A percentile compares a stretch with the other conserved stretches of the same genome.
Evolutionary conservation across 64 coral and sea anemone species (phyloP).

Genomic region (Cladopsammia gracilis): DNA sequence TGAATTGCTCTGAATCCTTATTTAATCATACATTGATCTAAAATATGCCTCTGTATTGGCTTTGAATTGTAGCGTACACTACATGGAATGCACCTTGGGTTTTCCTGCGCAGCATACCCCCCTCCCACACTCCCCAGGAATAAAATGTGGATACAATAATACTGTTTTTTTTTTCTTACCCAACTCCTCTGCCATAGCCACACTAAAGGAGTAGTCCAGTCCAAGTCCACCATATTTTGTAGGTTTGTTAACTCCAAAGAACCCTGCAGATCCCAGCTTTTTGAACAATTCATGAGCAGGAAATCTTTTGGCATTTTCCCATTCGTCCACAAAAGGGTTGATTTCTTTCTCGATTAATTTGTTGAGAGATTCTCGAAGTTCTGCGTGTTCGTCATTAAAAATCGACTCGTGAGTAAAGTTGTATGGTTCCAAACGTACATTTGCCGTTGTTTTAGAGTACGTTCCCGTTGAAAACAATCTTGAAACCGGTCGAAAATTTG

Average conservation of each 20-base stretch:
- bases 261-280: slow-evolving; percentile 68
- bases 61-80: too few species aligned
- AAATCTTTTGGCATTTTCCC: slow-evolving; percentile 72
- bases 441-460: background rate
- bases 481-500: slow-evolving; percentile 12
- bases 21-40: too few species aligned
- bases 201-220: slow-evolving; percentile 74
- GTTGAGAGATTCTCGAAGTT: slow-evolving; percentile 54
- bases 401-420: slow-evolving; percentile 61
- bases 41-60: too few species aligned
- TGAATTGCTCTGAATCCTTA: too few species aligned
- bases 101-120: background rate
- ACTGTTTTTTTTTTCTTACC: slow-evolving; percentile 5
- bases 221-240: slow-evolving; percentile 65
- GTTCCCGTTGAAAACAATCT: slow-evolving; percentile 35
- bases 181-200: slow-evolving; percentile 72
- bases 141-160: background rate
- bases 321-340: slow-evolving; percentile 83
- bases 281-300: slow-evolving; percentile 81
- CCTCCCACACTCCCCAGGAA: background rate
- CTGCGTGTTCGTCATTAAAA: slow-evolving; percentile 62
- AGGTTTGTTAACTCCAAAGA: slow-evolving; percentile 79
- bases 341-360: slow-evolving; percentile 87
- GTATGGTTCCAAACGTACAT: slow-evolving; percentile 64
- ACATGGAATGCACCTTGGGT: too few species aligned